These are phyloP conservation scores for Diogma glabrata DNA, from an alignment of 2,888 invertebrate genomes.

Conservation along the genomic window DNA sequence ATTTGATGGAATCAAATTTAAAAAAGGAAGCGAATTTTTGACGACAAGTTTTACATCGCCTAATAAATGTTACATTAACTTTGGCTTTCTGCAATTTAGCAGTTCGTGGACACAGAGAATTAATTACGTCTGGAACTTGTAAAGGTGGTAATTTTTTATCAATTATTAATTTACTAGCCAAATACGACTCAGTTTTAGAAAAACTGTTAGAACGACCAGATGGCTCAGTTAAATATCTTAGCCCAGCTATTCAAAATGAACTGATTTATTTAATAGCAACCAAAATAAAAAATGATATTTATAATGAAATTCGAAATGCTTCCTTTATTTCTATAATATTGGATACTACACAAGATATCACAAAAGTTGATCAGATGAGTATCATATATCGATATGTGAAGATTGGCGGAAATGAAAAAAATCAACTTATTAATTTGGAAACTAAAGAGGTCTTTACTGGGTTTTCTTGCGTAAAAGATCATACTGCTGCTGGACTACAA, in stretches of 20 bases:
- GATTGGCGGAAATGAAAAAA: neutral
- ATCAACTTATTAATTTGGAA: neutral
- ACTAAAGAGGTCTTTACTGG: constrained; percentile 10
- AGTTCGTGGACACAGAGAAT: constrained; percentile 6
- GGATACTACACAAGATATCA: constrained; percentile 11
- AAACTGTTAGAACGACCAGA: too few species aligned
- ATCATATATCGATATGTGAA: constrained; percentile 8
- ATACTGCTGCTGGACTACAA: too few species aligned
- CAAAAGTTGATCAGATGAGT: constrained; percentile 9
- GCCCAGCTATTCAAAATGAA: too few species aligned
- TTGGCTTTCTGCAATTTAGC: constrained; percentile 3
- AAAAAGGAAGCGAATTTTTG: constrained; percentile 10
- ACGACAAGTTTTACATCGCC: constrained; percentile 11
- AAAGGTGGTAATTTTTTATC: too few species aligned
- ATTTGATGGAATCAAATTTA: too few species aligned
- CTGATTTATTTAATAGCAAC: too few species aligned
- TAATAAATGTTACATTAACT: constrained; percentile 8
- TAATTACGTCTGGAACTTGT: too few species aligned
- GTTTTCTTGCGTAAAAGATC: too few species aligned
- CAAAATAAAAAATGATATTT: too few species aligned
- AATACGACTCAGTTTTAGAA: too few species aligned
- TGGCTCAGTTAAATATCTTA: too few species aligned
- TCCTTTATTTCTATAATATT: constrained; percentile 6
- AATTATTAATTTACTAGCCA: too few species aligned
- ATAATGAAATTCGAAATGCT: neutral